Evolutionary conservation across 2,888 invertebrate genomes (phyloP), one percentile per base, ranked within the genome.

Genomic region (Trachelus stipa): DNA sequence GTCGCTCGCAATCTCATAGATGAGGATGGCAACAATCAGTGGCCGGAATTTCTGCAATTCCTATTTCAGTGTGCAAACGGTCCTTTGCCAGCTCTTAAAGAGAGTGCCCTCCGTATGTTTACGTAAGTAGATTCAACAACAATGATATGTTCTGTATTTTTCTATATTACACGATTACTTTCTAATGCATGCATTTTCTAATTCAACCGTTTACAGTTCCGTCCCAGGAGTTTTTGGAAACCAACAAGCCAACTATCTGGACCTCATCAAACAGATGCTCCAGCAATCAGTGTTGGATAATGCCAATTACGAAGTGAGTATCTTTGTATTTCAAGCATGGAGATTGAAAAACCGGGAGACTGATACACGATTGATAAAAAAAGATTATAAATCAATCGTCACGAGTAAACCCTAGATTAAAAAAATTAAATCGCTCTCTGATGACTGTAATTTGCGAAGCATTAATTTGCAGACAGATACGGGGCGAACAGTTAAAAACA

Each of bases 151-250:
- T 76, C 74, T 69, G 76, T 23, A 56, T 23, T 30, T 71, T 71
- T 30, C 11, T 30, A 31, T 78, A 37, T 12, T n/a, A 3, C 34
- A 11, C 1, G 23, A 56, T 40, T 31, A 74, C 30, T 71, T 71
- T 37, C 68, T 71, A 9, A 68, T 68, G 6, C 68, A 12, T 31
- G 34, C 31, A 34, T 34, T 34, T 34, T 35, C 3, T 3, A 12
- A 71, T 4, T 71, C 9, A 68, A 12, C 11, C n/a, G 30, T 80
- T 82, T 91, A 82, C 91, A 97, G 97, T 83, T 95, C 97, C 86
- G 98, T 99, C 68, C 99, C 99, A 34, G 97, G 98, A 68, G 96
- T 99, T 77, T 99, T 99, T 93, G 99, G 99, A 69, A 98, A 97
- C 91, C 97, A 98, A 89, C 98, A 99, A 91, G 94, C 95, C 82